Conservation (phyloP, 2,113 vertebrate genomes). For the Pteropus alecto region DNA sequence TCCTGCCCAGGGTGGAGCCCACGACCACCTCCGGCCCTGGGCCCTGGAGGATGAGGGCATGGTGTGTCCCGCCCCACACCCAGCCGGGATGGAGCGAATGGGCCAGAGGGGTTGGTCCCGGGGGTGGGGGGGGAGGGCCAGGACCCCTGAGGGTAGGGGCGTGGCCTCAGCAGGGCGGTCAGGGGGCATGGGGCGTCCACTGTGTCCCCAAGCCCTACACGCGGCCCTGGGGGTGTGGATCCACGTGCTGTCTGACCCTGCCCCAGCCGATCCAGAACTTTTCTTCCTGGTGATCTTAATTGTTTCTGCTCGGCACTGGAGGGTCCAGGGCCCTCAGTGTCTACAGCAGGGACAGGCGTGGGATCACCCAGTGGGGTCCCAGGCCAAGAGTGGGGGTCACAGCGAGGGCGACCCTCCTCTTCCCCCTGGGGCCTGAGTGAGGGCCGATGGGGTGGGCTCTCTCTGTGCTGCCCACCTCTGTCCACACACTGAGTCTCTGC, state of each 20-base stretch:
- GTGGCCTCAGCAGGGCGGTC: neutral
- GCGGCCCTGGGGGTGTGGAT: too few species aligned
- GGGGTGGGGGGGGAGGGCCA: accelerated
- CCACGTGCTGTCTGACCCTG: too few species aligned
- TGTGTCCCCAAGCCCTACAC: too few species aligned
- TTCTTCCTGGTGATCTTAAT: too few species aligned
- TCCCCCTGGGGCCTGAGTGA: neutral
- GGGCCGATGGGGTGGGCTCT: neutral
- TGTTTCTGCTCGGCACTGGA: too few species aligned
- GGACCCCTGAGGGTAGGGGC: neutral
- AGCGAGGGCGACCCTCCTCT: neutral
- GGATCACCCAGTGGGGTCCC: neutral
- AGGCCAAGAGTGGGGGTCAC: neutral
- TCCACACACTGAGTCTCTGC: neutral
- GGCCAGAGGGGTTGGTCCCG: accelerated
- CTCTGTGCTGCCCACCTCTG: neutral
- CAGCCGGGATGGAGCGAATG: neutral
- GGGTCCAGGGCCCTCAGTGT: too few species aligned
- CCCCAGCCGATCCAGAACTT: too few species aligned
- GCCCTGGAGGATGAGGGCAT: neutral
- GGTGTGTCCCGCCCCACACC: neutral
- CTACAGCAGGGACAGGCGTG: neutral
- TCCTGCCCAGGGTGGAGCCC: too few species aligned
- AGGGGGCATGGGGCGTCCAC: neutral
- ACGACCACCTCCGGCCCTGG: too few species aligned